These are phyloP conservation scores for Porites australiensis DNA, from an alignment of 64 coral and sea anemone species.

Conservation along the genomic window DNA sequence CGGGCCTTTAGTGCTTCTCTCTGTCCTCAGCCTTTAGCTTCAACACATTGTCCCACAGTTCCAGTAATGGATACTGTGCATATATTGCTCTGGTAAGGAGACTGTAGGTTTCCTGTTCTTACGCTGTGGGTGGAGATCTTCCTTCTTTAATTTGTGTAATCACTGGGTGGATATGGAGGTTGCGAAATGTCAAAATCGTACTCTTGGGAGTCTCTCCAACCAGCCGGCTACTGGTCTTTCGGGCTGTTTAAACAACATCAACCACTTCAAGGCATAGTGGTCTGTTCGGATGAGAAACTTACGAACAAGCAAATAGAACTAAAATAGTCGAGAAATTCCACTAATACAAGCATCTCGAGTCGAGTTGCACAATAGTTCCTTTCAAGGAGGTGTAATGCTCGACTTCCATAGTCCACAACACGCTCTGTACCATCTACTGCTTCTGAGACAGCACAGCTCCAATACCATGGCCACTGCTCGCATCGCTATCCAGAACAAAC, in stretches of 20 bases:
- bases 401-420: conserved; percentile 10
- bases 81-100: conserved; percentile 12
- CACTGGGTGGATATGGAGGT: not conserved
- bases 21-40: not conserved
- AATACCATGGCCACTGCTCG: conserved; percentile 23
- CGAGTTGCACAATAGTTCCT: conserved; percentile 60
- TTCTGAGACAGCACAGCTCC: conserved; percentile 53
- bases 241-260: conserved; percentile 37
- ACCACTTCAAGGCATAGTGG: conserved; percentile 18
- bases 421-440: conserved; percentile 47
- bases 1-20: conserved; percentile 38
- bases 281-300: conserved; percentile 43
- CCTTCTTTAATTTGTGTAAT: not conserved
- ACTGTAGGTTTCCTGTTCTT: not conserved
- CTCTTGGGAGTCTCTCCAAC: conserved; percentile 59
- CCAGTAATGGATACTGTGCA: conserved; percentile 4
- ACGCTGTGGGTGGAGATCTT: not conserved
- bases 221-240: conserved; percentile 39
- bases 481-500: conserved; percentile 67
- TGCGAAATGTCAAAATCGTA: conserved; percentile 39
- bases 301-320: not conserved
- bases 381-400: conserved; percentile 7
- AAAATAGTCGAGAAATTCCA: not conserved
- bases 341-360: conserved; percentile 39
- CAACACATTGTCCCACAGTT: conserved; percentile 20